Percentiles rank a stretch among this genome's conserved stretches.
Conservation (phyloP, 2,113 vertebrate species). For the Rhipidura dahli region DNA sequence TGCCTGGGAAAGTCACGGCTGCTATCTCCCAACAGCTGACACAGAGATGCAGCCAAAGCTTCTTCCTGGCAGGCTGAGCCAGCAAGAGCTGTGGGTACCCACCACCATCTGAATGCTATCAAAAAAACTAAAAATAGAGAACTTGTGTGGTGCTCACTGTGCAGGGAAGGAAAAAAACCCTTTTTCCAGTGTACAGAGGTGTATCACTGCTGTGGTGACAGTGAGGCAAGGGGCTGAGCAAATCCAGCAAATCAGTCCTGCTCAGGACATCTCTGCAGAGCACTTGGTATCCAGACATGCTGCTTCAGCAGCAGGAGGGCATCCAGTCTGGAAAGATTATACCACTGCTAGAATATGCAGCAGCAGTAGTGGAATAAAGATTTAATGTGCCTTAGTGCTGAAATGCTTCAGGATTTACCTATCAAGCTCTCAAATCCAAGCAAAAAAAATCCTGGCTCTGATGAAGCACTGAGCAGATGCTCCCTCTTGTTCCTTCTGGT, state of each 20-base stretch:
- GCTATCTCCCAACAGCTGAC: background rate
- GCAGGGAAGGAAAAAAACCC: background rate
- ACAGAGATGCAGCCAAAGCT: background rate
- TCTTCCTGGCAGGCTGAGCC: background rate
- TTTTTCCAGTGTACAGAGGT: background rate
- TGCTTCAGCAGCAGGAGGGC: background rate
- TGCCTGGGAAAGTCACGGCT: background rate
- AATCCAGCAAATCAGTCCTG: background rate
- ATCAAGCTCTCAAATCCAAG: background rate
- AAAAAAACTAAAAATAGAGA: background rate
- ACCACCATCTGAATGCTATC: background rate
- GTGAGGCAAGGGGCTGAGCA: background rate
- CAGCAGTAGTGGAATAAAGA: background rate
- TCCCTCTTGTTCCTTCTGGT: background rate
- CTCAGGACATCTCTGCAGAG: background rate
- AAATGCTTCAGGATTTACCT: background rate
- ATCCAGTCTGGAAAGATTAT: background rate
- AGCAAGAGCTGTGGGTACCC: background rate
- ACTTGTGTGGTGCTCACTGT: background rate
- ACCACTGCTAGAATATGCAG: fast-evolving
- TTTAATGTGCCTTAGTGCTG: background rate
- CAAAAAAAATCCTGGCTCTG: background rate
- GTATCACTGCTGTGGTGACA: fast-evolving
- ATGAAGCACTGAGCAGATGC: background rate
- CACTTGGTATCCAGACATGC: background rate